Percentiles rank a stretch among this genome's conserved stretches.
Evolutionary conservation across 2,113 vertebrate species (phyloP).

Genomic region (Urocitellus parryii): DNA sequence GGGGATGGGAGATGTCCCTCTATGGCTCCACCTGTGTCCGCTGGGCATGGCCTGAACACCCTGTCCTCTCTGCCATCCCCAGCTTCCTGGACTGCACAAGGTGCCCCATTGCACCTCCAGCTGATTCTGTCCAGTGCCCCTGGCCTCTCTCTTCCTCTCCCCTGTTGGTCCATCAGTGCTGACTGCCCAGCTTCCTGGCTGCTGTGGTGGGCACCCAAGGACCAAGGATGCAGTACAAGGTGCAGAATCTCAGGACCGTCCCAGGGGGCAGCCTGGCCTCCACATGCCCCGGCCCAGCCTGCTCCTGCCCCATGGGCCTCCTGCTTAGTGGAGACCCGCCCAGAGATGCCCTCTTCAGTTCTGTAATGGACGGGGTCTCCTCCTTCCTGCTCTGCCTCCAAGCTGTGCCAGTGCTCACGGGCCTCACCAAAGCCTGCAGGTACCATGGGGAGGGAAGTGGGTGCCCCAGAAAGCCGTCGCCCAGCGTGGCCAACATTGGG

Average conservation of each 20-base stretch:
- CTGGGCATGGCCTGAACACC: not conserved
- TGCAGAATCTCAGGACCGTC: not conserved
- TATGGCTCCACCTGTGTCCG: not conserved
- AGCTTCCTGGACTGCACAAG: not conserved
- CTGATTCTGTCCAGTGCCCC: not conserved
- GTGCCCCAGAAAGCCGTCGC: no score
- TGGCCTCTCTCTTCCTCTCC: not conserved
- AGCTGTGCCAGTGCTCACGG: conserved; percentile 78
- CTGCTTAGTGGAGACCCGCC: not conserved
- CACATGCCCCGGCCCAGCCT: not conserved
- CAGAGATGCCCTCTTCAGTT: not conserved
- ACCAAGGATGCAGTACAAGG: not conserved
- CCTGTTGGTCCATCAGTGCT: not conserved
- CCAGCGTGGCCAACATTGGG: not conserved
- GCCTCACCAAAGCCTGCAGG: conserved; percentile 78
- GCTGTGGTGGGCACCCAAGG: not conserved
- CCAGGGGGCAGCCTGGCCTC: not conserved
- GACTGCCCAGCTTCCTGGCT: not conserved
- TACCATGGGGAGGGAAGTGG: conserved; percentile 40
- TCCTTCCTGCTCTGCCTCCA: conserved; percentile 80
- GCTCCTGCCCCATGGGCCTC: not conserved
- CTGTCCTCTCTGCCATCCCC: not conserved
- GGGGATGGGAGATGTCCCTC: not conserved
- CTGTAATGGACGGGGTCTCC: conserved; percentile 80
- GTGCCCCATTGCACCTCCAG: not conserved